These are phyloP conservation scores for Anabas testudineus DNA, from an alignment of 2,797 vertebrate genomes.

Conservation along the genomic window DNA sequence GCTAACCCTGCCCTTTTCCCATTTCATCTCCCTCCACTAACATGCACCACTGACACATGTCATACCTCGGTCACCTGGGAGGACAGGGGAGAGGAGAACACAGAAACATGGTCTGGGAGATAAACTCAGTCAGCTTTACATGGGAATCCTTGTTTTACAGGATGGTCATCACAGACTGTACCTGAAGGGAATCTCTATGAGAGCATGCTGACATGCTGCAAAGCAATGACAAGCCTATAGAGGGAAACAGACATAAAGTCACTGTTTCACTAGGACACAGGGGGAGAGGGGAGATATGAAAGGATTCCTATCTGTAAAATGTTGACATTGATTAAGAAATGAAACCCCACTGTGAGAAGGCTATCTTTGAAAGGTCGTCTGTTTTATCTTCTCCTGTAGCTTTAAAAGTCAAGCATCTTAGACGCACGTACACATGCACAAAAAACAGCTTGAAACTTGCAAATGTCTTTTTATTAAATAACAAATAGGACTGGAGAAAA, in stretches of 20 bases:
- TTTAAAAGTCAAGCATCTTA: conserved; percentile 15
- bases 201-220: conserved; percentile 58
- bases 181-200: conserved; percentile 53
- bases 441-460: conserved; percentile 3
- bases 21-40: conserved; percentile 65
- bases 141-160: conserved; percentile 66
- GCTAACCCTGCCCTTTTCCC: conserved; percentile 57
- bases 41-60: conserved; percentile 71
- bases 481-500: conserved; percentile 1
- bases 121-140: conserved; percentile 68
- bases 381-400: conserved; percentile 22
- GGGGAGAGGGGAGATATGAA: neutral
- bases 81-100: conserved; percentile 54
- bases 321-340: conserved; percentile 38
- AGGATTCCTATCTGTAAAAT: conserved; percentile 26
- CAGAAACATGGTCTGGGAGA: conserved; percentile 54
- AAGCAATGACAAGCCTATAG: conserved; percentile 33
- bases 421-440: conserved; percentile 4
- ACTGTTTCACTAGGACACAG: conserved; percentile 3
- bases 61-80: conserved; percentile 68
- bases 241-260: conserved; percentile 23
- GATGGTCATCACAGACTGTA: conserved; percentile 55
- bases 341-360: conserved; percentile 26
- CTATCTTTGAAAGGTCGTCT: conserved; percentile 39
- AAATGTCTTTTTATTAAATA: neutral